A percentile compares a stretch with the other conserved stretches of the same genome.
Evolutionary conservation across 2,113 vertebrate species (phyloP).

Genomic region (Oreotragus oreotragus): DNA sequence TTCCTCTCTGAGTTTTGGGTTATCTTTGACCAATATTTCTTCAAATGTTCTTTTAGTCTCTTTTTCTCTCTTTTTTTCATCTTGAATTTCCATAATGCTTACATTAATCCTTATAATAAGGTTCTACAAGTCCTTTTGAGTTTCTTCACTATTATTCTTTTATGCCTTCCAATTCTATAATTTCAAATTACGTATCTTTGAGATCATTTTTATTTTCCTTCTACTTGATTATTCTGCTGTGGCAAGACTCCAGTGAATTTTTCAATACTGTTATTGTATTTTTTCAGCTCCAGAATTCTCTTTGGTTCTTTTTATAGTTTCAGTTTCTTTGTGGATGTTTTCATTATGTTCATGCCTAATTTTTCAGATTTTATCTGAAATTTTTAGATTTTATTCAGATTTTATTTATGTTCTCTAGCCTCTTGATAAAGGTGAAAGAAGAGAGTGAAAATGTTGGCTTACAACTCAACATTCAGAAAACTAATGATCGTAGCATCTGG

Average conservation of each 20-base stretch:
- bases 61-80: neutral
- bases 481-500: neutral
- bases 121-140: no score
- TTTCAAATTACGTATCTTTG: neutral
- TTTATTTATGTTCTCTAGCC: neutral
- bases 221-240: neutral
- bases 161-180: neutral
- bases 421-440: neutral
- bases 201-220: neutral
- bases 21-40: neutral
- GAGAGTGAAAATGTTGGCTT: neutral
- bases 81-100: neutral
- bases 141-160: neutral
- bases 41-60: neutral
- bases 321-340: neutral
- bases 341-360: neutral
- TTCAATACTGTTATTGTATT: neutral
- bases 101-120: no score
- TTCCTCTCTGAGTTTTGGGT: neutral
- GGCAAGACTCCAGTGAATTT: neutral
- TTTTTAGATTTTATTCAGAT: neutral
- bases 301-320: neutral
- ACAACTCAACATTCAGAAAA: neutral
- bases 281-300: neutral
- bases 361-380: neutral